Evolutionary conservation across 2,113 vertebrate genomes (phyloP).

Genomic region (Pristiophorus japonicus): DNA sequence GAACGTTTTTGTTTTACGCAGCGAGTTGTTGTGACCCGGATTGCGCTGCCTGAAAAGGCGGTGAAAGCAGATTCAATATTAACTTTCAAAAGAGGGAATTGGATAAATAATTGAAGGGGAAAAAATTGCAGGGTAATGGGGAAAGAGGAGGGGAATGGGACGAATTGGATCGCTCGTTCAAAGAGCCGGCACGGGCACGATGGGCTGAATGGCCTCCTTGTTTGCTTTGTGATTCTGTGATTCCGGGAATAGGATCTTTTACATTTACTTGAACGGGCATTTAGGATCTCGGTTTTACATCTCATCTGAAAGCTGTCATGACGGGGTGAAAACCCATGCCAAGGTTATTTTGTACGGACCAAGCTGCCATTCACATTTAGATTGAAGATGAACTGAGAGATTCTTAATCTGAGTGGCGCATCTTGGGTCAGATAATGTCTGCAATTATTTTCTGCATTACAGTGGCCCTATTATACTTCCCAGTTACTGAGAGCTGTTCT

Average conservation of each 20-base stretch:
- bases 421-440: not conserved
- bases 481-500: not conserved
- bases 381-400: not conserved
- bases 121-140: not conserved
- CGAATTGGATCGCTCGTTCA: too few species aligned
- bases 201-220: not conserved
- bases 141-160: not conserved
- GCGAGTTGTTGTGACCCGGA: too few species aligned
- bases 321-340: not conserved
- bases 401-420: not conserved
- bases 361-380: not conserved
- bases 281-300: not conserved
- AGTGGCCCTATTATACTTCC: not conserved
- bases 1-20: too few species aligned
- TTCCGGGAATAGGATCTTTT: not conserved
- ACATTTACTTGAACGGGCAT: not conserved
- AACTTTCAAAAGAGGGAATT: not conserved
- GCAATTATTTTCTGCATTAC: not conserved
- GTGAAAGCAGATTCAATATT: not conserved
- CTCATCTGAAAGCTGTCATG: not conserved
- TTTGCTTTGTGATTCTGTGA: not conserved
- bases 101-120: not conserved
- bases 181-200: not conserved
- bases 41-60: not conserved
- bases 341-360: not conserved